Evolutionary conservation across 2,113 vertebrate genomes (phyloP), one percentile per base, ranked within the genome.

Genomic region (Passer montanus): DNA sequence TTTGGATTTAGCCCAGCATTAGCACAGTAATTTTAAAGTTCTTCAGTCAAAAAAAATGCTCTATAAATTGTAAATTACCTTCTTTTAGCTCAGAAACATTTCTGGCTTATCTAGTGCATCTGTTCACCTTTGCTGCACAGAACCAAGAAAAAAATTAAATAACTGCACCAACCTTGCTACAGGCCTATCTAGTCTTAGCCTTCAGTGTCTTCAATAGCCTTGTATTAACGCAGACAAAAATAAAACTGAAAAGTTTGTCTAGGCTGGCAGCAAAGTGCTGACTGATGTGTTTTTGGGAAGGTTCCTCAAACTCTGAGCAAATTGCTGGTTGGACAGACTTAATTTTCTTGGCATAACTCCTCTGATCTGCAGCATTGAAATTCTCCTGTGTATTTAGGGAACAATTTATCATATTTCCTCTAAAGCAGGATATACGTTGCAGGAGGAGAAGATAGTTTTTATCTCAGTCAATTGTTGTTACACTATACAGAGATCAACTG

Each of bases 321-420:
- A 94, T 89, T 95, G 66, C 41, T 90, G 80, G 50, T 83, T 96
- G 88, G 82, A 21, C 44, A 95, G 66, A 91, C 23, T 80, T 96
- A 87, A 94, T 96, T 94, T 97, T 84, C 90, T 96, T 95, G 73
- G 62, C 70, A 66, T 68, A 77, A 8, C 43, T 95, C 53, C 79
- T 84, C 17, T 96, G 77, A 87, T 93, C 58, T 95, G 67, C 74
- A 90, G 31, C 86, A 84, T 10, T 97, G 72, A 96, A 95, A 59
- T 94, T 95, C 20, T 76, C 63, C 73, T 75, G 16, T 72, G 77
- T 69, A 89, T 96, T 94, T 92, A 63, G n/a, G 30, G 50, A 68
- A 19, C 7, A 93, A 56, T 96, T 90, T 68, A 74, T 94, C 75
- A 53, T 82, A 58, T 78, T 46, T 5, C 47, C 80, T 88, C 56